Base-by-base conservation (phyloP, 2,797 vertebrate species). In the Dendrocincla tyrannina region DNA sequence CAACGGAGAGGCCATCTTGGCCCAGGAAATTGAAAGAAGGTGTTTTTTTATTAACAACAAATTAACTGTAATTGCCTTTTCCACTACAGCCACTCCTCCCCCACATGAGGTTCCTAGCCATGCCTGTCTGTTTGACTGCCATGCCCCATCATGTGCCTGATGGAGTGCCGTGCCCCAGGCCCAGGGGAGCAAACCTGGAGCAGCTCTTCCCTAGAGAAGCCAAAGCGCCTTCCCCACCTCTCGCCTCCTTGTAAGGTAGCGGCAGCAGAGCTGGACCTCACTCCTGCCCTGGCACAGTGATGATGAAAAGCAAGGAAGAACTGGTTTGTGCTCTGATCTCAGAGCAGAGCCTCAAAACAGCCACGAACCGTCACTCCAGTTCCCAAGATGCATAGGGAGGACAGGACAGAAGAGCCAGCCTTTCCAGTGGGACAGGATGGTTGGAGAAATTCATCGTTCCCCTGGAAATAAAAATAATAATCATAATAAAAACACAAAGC, bases 381-480 rank as follows among this genome's bases (percentile, higher is more conserved):
- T 96, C 92, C 93, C 95, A 89, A 50, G 86, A 89, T 95, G 92
- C 96, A 83, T 86, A 60, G 58, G 88, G 88, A 95, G 69, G 78
- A 93, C 78, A 91, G 94, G 83, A 96, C 93, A 96, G 95, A 75
- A 96, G 86, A 97, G 93, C 97, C 95, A 96, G 97, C 94, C 94
- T 95, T 96, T 96, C 97, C 95, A 89, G 96, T 97, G 96, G 74
- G 93, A 95, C 97, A 0, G 91, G 97, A 97, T 96, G 95, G 95
- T 93, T 96, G 91, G 90, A 96, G 96, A 94, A 94, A 95, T 96
- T 96, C 89, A 96, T 96, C 87, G 93, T 96, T 95, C 93, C 95
- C 95, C 91, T 96, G 96, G 95, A 96, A 96, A 96, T 96, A 95
- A 96, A 97, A 96, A 96, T 96, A 96, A 96, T 96, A 96, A 96